Evolutionary conservation across 2,797 vertebrate species (phyloP).

Genomic region (Pelochelys cantorii): DNA sequence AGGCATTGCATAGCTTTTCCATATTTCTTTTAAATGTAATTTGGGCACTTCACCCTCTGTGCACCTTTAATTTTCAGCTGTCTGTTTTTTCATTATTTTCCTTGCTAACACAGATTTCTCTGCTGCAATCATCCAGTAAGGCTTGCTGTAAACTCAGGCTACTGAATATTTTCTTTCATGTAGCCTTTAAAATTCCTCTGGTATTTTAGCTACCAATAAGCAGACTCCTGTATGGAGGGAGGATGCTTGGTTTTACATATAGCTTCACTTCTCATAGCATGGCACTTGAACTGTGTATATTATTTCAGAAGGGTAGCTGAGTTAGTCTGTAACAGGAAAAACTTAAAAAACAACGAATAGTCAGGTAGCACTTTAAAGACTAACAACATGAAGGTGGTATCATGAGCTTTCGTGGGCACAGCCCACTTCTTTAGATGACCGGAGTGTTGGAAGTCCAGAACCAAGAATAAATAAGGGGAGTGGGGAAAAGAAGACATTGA

Average conservation of each 20-base stretch:
- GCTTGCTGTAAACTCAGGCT: accelerated
- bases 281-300: too few relatives aligned
- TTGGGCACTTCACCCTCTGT: not conserved
- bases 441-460: too few relatives aligned
- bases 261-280: not conserved
- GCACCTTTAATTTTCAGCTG: not conserved
- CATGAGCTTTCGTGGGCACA: too few relatives aligned
- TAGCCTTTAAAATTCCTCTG: not conserved
- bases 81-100: accelerated
- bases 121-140: accelerated
- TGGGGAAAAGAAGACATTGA: too few relatives aligned
- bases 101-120: accelerated
- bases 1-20: not conserved
- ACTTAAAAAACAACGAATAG: too few relatives aligned
- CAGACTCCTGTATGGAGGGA: not conserved
- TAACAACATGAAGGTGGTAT: too few relatives aligned
- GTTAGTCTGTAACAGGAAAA: too few relatives aligned
- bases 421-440: too few relatives aligned
- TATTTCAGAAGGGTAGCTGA: too few relatives aligned
- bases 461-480: too few relatives aligned
- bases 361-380: too few relatives aligned
- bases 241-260: not conserved
- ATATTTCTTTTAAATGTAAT: not conserved
- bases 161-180: not conserved
- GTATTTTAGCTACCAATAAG: not conserved